Conservation (phyloP, 1,140 invertebrate species). For the Panagrolaimus sp. region DNA sequence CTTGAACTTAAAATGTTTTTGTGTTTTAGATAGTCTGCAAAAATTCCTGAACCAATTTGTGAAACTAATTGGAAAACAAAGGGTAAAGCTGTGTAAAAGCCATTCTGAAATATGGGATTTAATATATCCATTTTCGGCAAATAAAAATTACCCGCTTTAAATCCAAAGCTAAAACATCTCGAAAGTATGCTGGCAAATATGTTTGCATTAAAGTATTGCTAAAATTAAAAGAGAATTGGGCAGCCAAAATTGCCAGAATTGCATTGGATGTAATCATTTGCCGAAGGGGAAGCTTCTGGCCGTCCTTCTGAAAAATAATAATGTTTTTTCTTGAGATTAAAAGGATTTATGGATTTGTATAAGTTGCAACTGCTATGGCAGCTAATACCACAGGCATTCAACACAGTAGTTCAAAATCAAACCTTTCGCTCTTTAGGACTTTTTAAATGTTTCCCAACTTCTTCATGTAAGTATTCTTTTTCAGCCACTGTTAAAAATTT, state of each 20-base stretch:
- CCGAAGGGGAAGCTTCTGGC: background rate
- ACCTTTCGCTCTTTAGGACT: background rate
- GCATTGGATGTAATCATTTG: constrained; percentile 18
- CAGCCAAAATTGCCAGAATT: constrained; percentile 15
- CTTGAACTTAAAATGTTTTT: background rate
- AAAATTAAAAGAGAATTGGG: constrained; percentile 21
- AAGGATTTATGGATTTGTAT: no score
- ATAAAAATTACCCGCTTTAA: constrained; percentile 17
- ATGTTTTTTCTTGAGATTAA: no score
- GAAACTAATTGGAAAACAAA: background rate
- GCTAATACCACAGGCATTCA: no score
- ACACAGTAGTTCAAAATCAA: no score
- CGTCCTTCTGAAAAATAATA: background rate
- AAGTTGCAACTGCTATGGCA: no score
- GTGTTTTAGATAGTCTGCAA: background rate
- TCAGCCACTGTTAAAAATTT: constrained; percentile 23
- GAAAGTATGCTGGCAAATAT: constrained; percentile 35
- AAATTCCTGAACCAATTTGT: background rate
- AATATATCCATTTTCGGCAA: no score
- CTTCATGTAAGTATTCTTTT: constrained; percentile 18
- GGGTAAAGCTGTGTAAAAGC: background rate
- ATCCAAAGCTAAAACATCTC: constrained; percentile 30
- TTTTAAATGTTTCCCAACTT: background rate
- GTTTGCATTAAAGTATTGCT: constrained; percentile 17
- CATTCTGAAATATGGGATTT: background rate